These are phyloP conservation scores for Stomatorhinus ivindoensis DNA, from an alignment of 2,113 vertebrate genomes.

Conservation along the genomic window DNA sequence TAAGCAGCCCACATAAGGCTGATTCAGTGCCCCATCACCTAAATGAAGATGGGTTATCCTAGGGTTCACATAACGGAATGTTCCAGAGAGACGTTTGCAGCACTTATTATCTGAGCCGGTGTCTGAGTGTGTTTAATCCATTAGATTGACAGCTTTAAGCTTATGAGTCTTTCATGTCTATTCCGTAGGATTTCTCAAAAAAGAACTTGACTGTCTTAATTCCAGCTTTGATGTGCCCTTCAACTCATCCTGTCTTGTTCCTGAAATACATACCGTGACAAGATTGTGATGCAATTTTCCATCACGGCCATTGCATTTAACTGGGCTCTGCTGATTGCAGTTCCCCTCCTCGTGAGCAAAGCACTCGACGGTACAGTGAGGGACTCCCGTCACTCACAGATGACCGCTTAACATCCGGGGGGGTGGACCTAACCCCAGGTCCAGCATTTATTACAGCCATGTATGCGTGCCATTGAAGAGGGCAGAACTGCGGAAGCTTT, in stretches of 20 bases:
- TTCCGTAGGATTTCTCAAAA: slow-evolving; percentile 12
- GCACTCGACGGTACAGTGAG: background rate
- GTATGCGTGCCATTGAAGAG: background rate
- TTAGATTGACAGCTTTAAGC: slow-evolving; percentile 33
- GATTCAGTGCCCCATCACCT: background rate
- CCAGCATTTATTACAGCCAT: background rate
- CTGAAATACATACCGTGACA: background rate
- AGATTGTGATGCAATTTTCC: background rate
- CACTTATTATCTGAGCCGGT: slow-evolving; percentile 33
- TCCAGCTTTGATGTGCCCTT: background rate
- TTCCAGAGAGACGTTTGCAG: slow-evolving; percentile 50
- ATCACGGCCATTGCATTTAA: background rate
- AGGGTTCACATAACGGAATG: slow-evolving; percentile 39
- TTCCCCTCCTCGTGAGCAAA: background rate
- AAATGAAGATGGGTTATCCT: slow-evolving; percentile 20
- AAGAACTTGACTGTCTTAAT: background rate
- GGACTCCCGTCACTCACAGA: background rate
- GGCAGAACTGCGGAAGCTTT: background rate
- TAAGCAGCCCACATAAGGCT: background rate
- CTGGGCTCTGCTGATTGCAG: background rate
- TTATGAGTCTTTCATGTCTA: slow-evolving; percentile 31
- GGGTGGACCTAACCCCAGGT: too few relatives aligned
- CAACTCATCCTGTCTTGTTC: background rate
- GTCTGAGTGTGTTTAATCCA: slow-evolving; percentile 35
- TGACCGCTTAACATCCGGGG: background rate